Conservation (phyloP, 2,888 invertebrate genomes). For the Labia minor region DNA sequence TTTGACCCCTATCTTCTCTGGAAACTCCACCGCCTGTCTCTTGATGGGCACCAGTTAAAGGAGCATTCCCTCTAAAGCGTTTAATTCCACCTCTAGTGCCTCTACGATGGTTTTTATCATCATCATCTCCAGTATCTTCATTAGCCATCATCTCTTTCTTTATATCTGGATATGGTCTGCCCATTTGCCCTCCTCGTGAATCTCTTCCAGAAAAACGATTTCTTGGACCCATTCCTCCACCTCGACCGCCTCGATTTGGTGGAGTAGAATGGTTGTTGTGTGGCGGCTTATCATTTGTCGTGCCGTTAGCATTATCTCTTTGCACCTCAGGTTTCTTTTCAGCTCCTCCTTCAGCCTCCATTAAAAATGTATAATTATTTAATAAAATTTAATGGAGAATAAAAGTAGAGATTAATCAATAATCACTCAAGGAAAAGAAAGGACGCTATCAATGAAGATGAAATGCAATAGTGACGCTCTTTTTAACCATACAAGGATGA, state of each 20-base stretch:
- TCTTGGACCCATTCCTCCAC: neutral
- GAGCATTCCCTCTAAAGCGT: constrained; percentile 19
- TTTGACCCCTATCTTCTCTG: constrained; percentile 22
- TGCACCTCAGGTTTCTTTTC: neutral
- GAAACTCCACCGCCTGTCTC: neutral
- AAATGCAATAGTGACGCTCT: too few relatives aligned
- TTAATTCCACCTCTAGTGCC: constrained; percentile 9
- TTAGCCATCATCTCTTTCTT: neutral
- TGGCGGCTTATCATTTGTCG: neutral
- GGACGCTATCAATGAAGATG: too few relatives aligned
- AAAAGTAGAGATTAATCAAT: too few relatives aligned
- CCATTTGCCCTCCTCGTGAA: neutral
- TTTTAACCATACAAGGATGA: too few relatives aligned
- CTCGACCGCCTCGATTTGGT: neutral
- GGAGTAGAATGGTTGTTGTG: neutral
- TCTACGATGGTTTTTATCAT: neutral
- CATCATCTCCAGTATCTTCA: constrained; percentile 16
- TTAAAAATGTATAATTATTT: too few relatives aligned
- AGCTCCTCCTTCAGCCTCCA: neutral
- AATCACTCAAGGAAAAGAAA: too few relatives aligned
- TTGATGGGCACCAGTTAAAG: constrained; percentile 21
- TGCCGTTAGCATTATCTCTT: neutral
- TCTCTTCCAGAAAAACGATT: neutral
- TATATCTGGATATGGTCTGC: neutral
- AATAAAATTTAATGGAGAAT: too few relatives aligned